These are phyloP conservation scores for Hemaris fuciformis DNA, from an alignment of 2,888 invertebrate species.

Conservation along the genomic window DNA sequence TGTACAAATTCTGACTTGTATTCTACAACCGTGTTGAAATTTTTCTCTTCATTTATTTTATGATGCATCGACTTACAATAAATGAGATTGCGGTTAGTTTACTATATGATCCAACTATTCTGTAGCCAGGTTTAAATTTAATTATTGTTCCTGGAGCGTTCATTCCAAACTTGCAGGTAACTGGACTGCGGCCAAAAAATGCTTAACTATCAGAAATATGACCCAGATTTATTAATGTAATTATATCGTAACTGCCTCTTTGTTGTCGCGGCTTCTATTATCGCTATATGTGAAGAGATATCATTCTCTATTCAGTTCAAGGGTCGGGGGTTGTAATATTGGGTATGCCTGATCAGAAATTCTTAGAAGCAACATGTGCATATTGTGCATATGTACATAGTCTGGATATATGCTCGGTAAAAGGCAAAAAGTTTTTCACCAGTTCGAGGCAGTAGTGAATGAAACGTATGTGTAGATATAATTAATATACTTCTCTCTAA, in stretches of 20 bases:
- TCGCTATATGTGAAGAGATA: too few species aligned
- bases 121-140: not conserved
- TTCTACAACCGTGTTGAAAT: not conserved
- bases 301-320: too few species aligned
- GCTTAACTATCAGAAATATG: not conserved
- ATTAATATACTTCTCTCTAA: too few species aligned
- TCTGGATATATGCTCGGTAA: too few species aligned
- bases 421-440: too few species aligned
- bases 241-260: not conserved
- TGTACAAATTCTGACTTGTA: not conserved
- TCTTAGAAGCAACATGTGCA: too few species aligned
- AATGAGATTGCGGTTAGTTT: not conserved
- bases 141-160: not conserved
- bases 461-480: too few species aligned
- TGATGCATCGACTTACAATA: not conserved
- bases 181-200: slow-evolving; percentile 6
- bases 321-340: too few species aligned
- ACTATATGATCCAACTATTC: not conserved
- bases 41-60: not conserved
- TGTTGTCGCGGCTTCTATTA: not conserved
- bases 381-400: too few species aligned
- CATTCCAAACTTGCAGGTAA: slow-evolving; percentile 1
- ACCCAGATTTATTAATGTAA: slow-evolving; percentile 3
- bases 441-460: too few species aligned
- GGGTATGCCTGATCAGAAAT: too few species aligned